Conservation (phyloP, 2,888 invertebrate genomes). For the Spisula subtruncata region DNA sequence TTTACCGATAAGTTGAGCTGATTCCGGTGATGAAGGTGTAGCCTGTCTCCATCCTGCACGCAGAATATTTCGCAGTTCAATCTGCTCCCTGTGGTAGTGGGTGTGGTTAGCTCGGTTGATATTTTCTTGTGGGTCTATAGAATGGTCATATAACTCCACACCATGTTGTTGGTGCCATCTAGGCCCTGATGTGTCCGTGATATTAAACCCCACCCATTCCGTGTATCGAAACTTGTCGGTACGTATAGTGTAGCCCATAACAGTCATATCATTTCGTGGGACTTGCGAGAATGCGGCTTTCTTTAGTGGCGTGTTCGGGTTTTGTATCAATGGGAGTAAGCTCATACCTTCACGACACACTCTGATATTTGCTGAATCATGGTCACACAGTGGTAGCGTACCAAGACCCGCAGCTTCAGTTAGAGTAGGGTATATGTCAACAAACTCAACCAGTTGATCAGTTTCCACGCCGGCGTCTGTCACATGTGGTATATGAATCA, state of each 20-base stretch:
- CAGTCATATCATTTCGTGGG: constrained; percentile 44
- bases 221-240: constrained; percentile 75
- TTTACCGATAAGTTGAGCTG: no score
- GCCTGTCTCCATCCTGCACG: no score
- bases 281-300: constrained; percentile 73
- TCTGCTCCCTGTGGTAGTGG: no score
- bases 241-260: constrained; percentile 55
- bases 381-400: constrained; percentile 65
- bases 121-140: constrained; percentile 70
- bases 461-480: constrained; percentile 67
- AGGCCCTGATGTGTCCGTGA: constrained; percentile 54
- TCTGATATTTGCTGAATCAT: constrained; percentile 54
- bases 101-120: constrained; percentile 56
- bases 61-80: no score
- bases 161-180: constrained; percentile 60
- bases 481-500: constrained; percentile 70
- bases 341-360: constrained; percentile 77
- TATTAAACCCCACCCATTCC: constrained; percentile 72
- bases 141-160: constrained; percentile 71
- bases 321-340: constrained; percentile 70
- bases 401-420: constrained; percentile 75
- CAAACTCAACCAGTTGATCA: constrained; percentile 69
- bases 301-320: constrained; percentile 60
- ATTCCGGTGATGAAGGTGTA: no score
- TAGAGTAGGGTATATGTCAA: constrained; percentile 79